Evolutionary conservation across 2,888 invertebrate species (phyloP).

Genomic region (Pomacea canaliculata): DNA sequence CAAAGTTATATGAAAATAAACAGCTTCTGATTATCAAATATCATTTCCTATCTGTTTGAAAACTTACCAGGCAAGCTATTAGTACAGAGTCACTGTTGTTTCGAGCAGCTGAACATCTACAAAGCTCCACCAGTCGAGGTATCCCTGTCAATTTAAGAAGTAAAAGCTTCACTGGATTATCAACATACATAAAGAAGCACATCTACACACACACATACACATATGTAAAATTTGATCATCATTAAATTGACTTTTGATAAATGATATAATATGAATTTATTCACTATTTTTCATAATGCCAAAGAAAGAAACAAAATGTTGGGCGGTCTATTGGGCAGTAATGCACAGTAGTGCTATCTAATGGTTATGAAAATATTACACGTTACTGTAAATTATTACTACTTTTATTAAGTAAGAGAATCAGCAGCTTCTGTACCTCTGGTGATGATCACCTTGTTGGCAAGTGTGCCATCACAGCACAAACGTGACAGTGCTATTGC

Average conservation of each 20-base stretch:
- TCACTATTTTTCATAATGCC: too few relatives aligned
- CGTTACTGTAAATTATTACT: too few relatives aligned
- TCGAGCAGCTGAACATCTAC: conserved; percentile 77
- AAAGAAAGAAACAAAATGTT: too few relatives aligned
- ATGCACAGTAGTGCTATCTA: too few relatives aligned
- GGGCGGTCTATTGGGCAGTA: too few relatives aligned
- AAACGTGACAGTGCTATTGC: conserved; percentile 82
- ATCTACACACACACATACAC: neutral
- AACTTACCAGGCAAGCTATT: conserved; percentile 77
- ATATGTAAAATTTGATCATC: neutral
- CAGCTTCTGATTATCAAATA: too few relatives aligned
- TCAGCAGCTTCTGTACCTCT: too few relatives aligned
- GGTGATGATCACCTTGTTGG: conserved; percentile 55
- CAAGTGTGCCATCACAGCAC: conserved; percentile 61
- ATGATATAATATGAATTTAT: too few relatives aligned
- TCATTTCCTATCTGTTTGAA: too few relatives aligned
- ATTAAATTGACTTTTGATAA: neutral
- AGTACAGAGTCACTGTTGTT: conserved; percentile 79
- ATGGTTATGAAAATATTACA: too few relatives aligned
- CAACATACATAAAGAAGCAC: neutral
- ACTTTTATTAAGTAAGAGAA: too few relatives aligned
- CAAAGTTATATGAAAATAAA: too few relatives aligned
- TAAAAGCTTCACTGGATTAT: neutral
- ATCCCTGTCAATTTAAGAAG: conserved; percentile 64
- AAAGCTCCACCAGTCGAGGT: conserved; percentile 75